Percentiles rank a stretch among this genome's conserved stretches.
Conservation (phyloP, 2,797 vertebrate genomes). For the Sebastes elongatus region DNA sequence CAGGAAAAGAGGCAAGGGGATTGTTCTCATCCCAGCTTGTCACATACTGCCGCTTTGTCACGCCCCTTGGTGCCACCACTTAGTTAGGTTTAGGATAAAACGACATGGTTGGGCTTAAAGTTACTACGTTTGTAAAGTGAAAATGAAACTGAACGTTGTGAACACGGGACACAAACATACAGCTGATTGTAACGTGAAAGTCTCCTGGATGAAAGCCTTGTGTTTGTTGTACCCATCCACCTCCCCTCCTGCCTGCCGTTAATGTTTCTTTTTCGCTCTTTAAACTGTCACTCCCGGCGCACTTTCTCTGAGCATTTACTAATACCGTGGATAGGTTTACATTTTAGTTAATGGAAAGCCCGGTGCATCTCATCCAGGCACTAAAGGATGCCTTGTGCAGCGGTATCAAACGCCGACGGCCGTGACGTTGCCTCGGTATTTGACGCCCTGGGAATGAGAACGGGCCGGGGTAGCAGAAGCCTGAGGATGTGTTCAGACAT, state of each 20-base stretch:
- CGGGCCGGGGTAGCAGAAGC: not conserved
- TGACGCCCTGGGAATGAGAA: not conserved
- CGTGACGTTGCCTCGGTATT: no score
- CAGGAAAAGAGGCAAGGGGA: not conserved
- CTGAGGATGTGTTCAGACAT: slow-evolving; percentile 34
- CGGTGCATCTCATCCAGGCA: not conserved
- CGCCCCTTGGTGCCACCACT: no score
- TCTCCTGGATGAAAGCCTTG: not conserved
- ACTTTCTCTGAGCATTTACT: not conserved
- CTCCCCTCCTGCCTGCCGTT: not conserved
- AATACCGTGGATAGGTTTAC: not conserved
- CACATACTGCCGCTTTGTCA: no score
- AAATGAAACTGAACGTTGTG: not conserved
- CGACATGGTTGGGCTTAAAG: not conserved
- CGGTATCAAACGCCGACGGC: not conserved
- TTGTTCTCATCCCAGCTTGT: not conserved
- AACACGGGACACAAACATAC: not conserved
- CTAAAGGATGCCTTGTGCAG: not conserved
- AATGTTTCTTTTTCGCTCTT: not conserved
- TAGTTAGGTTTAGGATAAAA: no score
- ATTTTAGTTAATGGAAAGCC: not conserved
- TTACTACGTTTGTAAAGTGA: not conserved
- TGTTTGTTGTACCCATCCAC: not conserved
- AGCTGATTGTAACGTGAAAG: not conserved
- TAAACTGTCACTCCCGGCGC: not conserved